These are phyloP conservation scores for Melierax canorus DNA, from an alignment of 2,113 vertebrate species.

Conservation along the genomic window DNA sequence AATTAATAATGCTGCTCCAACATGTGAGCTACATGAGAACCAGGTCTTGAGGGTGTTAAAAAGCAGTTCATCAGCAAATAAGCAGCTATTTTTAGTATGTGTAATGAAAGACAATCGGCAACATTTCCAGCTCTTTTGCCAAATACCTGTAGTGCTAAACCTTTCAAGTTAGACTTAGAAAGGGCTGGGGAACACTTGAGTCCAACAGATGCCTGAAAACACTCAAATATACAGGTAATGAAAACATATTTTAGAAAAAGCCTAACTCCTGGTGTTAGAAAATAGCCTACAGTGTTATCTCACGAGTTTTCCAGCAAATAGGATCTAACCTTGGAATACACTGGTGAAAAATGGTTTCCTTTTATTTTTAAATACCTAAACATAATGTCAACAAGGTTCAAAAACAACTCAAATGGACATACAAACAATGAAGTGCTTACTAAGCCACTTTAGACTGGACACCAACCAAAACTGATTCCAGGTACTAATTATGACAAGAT, in stretches of 20 bases:
- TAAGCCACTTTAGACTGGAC: not conserved
- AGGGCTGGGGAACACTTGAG: not conserved
- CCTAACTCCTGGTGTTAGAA: not conserved
- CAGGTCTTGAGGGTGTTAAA: not conserved
- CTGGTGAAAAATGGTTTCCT: not conserved
- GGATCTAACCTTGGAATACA: not conserved
- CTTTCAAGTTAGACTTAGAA: not conserved
- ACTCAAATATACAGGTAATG: not conserved
- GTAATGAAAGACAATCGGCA: slow-evolving; percentile 17
- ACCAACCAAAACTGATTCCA: not conserved
- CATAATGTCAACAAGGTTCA: not conserved
- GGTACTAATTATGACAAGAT: not conserved
- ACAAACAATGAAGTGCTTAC: not conserved
- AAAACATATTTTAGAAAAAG: not conserved
- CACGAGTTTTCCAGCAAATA: not conserved
- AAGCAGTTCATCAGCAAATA: not conserved
- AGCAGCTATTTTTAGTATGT: slow-evolving; percentile 9
- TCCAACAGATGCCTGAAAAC: not conserved
- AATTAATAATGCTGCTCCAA: not conserved
- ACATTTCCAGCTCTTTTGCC: slow-evolving; percentile 7
- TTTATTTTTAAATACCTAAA: not conserved
- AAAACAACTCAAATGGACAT: not conserved
- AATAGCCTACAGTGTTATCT: not conserved
- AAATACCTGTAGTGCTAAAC: not conserved
- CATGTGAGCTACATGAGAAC: not conserved